phyloP scores from a whole-genome alignment of 1,140 invertebrate genomes.

The Rhyacophila brunnea region DNA sequence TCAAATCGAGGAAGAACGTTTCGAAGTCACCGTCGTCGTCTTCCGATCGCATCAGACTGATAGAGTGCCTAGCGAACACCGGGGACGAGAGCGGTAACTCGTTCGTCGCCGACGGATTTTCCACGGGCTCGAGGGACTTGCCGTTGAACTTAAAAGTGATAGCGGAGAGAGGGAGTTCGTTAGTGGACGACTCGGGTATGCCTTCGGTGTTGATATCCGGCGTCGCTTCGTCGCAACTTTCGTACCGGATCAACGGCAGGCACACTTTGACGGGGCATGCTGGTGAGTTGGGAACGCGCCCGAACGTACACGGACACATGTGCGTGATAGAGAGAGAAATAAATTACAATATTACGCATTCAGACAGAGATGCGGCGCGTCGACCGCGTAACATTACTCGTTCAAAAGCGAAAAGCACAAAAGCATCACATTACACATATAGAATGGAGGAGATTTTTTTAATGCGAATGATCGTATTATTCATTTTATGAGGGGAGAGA shows the following conservation, averaged over 20 bases:
- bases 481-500: slow-evolving; percentile 25
- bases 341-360: too few species aligned
- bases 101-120: slow-evolving; percentile 46
- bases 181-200: slow-evolving; percentile 53
- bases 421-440: slow-evolving; percentile 12
- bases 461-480: slow-evolving; percentile 18
- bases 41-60: background rate
- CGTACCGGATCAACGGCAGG: slow-evolving; percentile 7
- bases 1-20: background rate
- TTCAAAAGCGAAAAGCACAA: slow-evolving; percentile 14
- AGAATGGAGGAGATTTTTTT: slow-evolving; percentile 6
- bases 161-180: slow-evolving; percentile 60
- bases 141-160: slow-evolving; percentile 45
- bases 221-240: slow-evolving; percentile 35
- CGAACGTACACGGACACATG: too few species aligned
- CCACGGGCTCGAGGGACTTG: background rate
- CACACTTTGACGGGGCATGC: slow-evolving; percentile 23
- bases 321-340: too few species aligned
- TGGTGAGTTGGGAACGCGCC: too few species aligned
- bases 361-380: too few species aligned
- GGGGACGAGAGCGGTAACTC: slow-evolving; percentile 47
- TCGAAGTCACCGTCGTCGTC: background rate
- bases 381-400: too few species aligned
- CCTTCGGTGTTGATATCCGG: slow-evolving; percentile 43
- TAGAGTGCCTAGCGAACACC: slow-evolving; percentile 27